Base-by-base conservation (phyloP, 1,140 invertebrate species). In the Musca domestica region DNA sequence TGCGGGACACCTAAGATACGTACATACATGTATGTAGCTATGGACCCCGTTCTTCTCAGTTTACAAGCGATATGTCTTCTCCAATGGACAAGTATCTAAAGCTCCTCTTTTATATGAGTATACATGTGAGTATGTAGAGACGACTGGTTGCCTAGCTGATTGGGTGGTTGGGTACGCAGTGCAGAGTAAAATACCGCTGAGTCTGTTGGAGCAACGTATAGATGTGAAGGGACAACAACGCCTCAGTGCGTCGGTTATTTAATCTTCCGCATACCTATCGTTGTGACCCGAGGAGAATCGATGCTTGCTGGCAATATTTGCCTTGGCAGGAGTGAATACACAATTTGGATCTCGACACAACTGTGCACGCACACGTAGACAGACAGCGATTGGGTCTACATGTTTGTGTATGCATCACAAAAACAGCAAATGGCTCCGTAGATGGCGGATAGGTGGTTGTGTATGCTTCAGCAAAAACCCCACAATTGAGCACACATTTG, bases 1-100 rank as follows among this genome's bases (percentile, higher is more conserved):
- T 69, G 74, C 73, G 77, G 77, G 73, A 77, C 56, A 61, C 56
- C 56, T 61, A 61, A 61, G 56, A 61, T 61, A 61, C 56, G 27
- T 56, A 25, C 52, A 56, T 56, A 56, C 52, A 15, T 23, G n/a
- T 41, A 41, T 12, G 34, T 9, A 41, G 34, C 34, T 41, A 12
- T 56, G 23, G 22, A 56, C 14, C 23, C 15, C 52, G 15, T 20
- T 52, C 19, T 52, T 22, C 17, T 56, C 52, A 56, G 22, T 41
- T 41, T 10, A 41, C 12, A 41, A 41, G 12, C 10, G 34, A 2
- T 10, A 41, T 41, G 6, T 41, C 34, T 41, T 12, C 34, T 41
- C 34, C 34, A 41, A 9, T 41, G 34, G 34, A 41, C 34, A 41
- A 41, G 34, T 5, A 41, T 41, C 34, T 12, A 12, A 41, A 10